Conservation (phyloP, 2,888 invertebrate species). For the Boloria selene region DNA sequence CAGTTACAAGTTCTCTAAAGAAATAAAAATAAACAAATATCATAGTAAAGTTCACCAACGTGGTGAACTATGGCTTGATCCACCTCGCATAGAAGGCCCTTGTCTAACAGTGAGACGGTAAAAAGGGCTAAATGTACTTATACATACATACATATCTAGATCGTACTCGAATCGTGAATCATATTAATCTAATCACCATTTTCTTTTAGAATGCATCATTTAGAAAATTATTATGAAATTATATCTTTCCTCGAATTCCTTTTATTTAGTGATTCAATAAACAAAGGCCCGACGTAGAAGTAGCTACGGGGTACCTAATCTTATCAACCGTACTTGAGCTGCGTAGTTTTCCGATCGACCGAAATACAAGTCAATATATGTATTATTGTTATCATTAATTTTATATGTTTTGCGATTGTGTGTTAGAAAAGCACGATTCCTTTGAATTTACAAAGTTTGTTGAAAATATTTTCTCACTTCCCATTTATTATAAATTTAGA, state of each 20-base stretch:
- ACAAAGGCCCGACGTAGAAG: constrained; percentile 1
- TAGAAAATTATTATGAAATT: not conserved
- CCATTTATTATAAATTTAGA: not conserved
- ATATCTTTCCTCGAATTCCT: not conserved
- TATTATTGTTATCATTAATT: constrained; percentile 24
- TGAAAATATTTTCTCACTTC: not conserved
- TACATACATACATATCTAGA: too few relatives aligned
- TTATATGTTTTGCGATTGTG: not conserved
- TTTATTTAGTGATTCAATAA: not conserved
- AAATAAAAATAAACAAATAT: too few relatives aligned
- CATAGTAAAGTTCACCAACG: too few relatives aligned
- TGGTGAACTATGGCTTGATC: too few relatives aligned
- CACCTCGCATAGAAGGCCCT: too few relatives aligned
- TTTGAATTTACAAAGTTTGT: not conserved
- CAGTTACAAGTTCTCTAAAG: too few relatives aligned
- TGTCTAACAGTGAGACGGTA: too few relatives aligned
- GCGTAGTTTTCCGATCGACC: constrained; percentile 19
- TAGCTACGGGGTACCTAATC: constrained; percentile 11
- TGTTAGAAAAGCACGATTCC: not conserved
- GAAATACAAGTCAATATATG: constrained; percentile 20
- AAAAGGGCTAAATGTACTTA: too few relatives aligned
- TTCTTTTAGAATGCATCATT: too few relatives aligned
- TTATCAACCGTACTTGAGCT: constrained; percentile 20
- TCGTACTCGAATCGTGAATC: too few relatives aligned
- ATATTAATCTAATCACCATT: too few relatives aligned